Evolutionary conservation across 92 coral and sea anemone species (phyloP).

Genomic region (Heliopora coerulea): DNA sequence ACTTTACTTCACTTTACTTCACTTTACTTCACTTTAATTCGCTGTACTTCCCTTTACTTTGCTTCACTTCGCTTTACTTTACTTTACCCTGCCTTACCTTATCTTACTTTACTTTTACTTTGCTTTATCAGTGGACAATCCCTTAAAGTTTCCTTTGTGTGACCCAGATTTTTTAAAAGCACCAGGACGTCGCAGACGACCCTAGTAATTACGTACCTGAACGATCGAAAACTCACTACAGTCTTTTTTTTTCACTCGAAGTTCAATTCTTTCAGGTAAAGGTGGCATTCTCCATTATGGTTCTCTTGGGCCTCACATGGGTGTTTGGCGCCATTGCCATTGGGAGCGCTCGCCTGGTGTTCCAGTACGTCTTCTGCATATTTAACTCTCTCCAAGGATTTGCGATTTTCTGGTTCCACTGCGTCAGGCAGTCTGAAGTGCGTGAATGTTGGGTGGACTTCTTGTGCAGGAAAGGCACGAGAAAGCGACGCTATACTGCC

Average conservation of each 20-base stretch:
- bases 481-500: conserved; percentile 28
- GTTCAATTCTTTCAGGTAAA: background rate
- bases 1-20: no score
- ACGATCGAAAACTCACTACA: no score
- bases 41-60: no score
- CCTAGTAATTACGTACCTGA: no score
- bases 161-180: no score
- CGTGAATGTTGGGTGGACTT: conserved; percentile 74
- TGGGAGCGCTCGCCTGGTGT: conserved; percentile 65
- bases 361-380: conserved; percentile 86
- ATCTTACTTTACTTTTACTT: no score
- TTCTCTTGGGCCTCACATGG: conserved; percentile 88
- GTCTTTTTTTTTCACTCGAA: background rate
- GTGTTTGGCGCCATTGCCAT: conserved; percentile 83
- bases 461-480: conserved; percentile 45
- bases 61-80: no score
- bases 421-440: conserved; percentile 79
- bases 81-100: no score
- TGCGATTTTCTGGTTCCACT: conserved; percentile 84
- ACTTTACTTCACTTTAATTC: no score
- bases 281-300: conserved; percentile 63
- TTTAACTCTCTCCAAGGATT: conserved; percentile 94
- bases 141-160: no score
- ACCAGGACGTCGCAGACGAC: no score
- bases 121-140: no score